Percentiles rank a stretch among this genome's conserved stretches.
Conservation (phyloP, 2,113 vertebrate species). For the Nesogale talazaci region DNA sequence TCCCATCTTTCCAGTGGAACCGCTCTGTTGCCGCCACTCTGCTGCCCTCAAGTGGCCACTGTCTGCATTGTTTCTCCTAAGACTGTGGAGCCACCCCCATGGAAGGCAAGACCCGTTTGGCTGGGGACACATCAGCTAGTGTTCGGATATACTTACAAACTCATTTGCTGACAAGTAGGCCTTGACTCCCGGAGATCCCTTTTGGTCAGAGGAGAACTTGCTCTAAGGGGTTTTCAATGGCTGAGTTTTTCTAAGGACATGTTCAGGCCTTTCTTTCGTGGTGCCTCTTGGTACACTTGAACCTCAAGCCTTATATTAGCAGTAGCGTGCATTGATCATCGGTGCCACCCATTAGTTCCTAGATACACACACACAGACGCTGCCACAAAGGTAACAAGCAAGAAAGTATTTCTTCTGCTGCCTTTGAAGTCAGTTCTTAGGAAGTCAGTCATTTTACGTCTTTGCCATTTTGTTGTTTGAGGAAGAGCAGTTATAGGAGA, state of each 20-base stretch:
- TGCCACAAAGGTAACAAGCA: background rate
- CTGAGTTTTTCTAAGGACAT: background rate
- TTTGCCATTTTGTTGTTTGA: background rate
- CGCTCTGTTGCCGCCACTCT: conserved; percentile 57
- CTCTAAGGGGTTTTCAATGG: background rate
- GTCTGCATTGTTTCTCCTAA: background rate
- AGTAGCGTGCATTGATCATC: background rate
- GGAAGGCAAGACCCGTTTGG: accelerated
- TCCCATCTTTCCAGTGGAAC: accelerated
- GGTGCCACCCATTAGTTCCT: background rate
- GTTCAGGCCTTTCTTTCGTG: background rate
- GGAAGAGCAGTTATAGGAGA: background rate
- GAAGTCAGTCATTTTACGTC: background rate
- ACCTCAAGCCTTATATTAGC: background rate
- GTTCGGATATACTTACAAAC: background rate
- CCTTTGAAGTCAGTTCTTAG: background rate
- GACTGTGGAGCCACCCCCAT: accelerated
- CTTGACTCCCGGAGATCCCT: background rate
- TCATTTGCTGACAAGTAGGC: background rate
- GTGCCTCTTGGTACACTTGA: background rate
- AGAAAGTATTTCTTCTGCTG: background rate
- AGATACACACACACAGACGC: too few relatives aligned
- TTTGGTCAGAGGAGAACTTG: background rate
- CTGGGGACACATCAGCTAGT: background rate
- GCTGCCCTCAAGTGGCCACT: conserved; percentile 61